Evolutionary conservation across 2,888 invertebrate genomes (phyloP).

Genomic region (Drosophila nr. fundita): DNA sequence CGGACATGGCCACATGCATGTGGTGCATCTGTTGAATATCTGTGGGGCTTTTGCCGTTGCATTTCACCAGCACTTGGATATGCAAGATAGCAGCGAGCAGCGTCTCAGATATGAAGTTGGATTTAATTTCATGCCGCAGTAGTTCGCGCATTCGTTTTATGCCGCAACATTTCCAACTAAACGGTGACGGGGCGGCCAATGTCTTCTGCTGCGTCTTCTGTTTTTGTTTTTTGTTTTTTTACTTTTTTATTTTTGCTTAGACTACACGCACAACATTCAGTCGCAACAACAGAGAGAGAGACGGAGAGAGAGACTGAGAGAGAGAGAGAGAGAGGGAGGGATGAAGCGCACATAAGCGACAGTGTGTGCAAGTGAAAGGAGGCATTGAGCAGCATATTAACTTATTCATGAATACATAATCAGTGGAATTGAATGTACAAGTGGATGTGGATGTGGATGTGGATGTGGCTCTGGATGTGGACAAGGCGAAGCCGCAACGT

Average conservation of each 20-base stretch:
- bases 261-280: constrained; percentile 49
- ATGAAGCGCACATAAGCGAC: background rate
- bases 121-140: constrained; percentile 84
- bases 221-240: background rate
- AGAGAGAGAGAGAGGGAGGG: background rate
- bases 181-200: constrained; percentile 50
- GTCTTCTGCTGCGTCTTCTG: constrained; percentile 23
- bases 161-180: constrained; percentile 72
- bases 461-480: constrained; percentile 31
- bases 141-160: constrained; percentile 78
- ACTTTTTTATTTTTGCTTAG: constrained; percentile 39
- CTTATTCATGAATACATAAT: constrained; percentile 77
- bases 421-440: constrained; percentile 54
- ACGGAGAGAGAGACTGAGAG: background rate
- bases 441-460: constrained; percentile 36
- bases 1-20: constrained; percentile 75
- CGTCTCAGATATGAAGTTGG: constrained; percentile 73
- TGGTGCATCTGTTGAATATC: constrained; percentile 71
- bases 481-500: constrained; percentile 30
- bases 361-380: constrained; percentile 1
- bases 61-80: constrained; percentile 77
- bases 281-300: background rate
- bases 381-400: constrained; percentile 49
- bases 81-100: constrained; percentile 69
- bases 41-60: constrained; percentile 55